These are phyloP conservation scores for Brachyhypopomus gauderio DNA, from an alignment of 2,113 vertebrate species.

Conservation along the genomic window DNA sequence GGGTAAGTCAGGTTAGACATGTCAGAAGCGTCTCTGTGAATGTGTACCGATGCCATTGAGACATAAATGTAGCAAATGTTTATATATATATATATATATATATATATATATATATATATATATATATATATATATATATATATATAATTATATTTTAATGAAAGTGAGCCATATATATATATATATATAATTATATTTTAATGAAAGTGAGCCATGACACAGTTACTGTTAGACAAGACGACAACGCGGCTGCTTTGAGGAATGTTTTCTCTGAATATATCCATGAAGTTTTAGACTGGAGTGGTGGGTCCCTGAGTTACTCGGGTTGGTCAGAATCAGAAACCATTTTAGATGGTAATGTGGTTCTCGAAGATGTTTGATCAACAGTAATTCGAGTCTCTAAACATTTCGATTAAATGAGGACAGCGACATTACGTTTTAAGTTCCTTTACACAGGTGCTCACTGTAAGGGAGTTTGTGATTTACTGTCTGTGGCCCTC, in stretches of 20 bases:
- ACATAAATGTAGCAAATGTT: no score
- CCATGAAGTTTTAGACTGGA: not conserved
- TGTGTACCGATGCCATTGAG: no score
- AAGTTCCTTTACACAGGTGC: not conserved
- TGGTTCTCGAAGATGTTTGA: not conserved
- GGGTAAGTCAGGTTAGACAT: no score
- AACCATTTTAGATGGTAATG: slow-evolving; percentile 30
- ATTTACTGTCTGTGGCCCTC: no score
- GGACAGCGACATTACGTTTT: not conserved
- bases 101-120: no score
- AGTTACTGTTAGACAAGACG: not conserved
- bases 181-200: no score
- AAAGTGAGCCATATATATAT: no score
- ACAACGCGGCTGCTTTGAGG: not conserved
- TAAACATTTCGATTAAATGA: slow-evolving; percentile 15
- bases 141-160: no score
- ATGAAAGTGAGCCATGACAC: not conserved
- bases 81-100: no score
- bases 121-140: no score
- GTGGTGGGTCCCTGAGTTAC: not conserved
- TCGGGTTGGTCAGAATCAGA: not conserved
- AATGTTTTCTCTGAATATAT: not conserved
- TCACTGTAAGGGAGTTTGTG: no score
- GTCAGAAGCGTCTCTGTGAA: no score
- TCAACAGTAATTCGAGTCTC: not conserved